These are phyloP conservation scores for Kryptopterus vitreolus DNA, from an alignment of 2,797 vertebrate genomes.

Conservation along the genomic window DNA sequence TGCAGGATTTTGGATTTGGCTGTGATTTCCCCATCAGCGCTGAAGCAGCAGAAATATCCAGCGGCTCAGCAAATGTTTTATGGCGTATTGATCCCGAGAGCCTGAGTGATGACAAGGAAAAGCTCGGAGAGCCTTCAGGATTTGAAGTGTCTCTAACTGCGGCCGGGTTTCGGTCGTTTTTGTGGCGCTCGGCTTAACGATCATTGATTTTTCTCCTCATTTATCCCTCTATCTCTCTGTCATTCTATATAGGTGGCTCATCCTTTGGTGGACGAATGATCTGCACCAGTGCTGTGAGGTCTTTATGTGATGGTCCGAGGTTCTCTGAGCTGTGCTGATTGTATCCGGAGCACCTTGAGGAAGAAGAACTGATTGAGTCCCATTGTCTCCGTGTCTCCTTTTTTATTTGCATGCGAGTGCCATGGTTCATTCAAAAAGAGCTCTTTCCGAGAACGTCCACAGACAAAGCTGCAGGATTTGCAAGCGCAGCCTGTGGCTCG, in stretches of 20 bases:
- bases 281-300: slow-evolving; percentile 54
- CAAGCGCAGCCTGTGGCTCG: slow-evolving; percentile 41
- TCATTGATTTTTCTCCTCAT: slow-evolving; percentile 38
- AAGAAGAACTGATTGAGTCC: slow-evolving; percentile 68
- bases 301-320: slow-evolving; percentile 66
- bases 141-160: slow-evolving; percentile 12
- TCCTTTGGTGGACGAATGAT: slow-evolving; percentile 62
- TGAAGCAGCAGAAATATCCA: slow-evolving; percentile 31
- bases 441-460: slow-evolving; percentile 11
- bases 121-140: background rate
- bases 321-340: slow-evolving; percentile 62
- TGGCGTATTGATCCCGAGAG: slow-evolving; percentile 30
- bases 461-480: slow-evolving; percentile 35
- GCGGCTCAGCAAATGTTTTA: slow-evolving; percentile 30
- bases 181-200: slow-evolving; percentile 26
- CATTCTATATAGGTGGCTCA: slow-evolving; percentile 58
- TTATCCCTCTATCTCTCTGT: slow-evolving; percentile 41
- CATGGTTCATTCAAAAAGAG: slow-evolving; percentile 34
- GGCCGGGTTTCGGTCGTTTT: slow-evolving; percentile 5
- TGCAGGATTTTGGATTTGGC: slow-evolving; percentile 29
- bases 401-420: slow-evolving; percentile 39
- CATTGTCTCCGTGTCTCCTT: slow-evolving; percentile 57
- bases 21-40: background rate
- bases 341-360: slow-evolving; percentile 61
- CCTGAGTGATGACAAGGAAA: background rate